Conservation (phyloP, 2,888 invertebrate genomes). For the Hipparchia semele region DNA sequence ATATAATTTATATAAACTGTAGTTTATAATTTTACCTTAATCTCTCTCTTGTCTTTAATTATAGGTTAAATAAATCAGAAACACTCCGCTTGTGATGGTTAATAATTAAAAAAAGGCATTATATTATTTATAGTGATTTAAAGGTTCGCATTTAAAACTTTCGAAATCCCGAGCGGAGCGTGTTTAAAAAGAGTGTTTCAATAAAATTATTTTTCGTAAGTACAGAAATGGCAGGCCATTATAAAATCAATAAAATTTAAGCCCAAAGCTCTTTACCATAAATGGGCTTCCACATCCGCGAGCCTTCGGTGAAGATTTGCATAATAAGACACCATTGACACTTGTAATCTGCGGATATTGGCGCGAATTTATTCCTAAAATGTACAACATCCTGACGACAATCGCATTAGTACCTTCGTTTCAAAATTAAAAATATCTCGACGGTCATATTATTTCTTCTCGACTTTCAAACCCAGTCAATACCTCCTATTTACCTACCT, state of each 20-base stretch:
- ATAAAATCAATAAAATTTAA: slow-evolving; percentile 42
- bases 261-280: slow-evolving; percentile 37
- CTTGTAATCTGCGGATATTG: slow-evolving; percentile 46
- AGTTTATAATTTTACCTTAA: neutral
- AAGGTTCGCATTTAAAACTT: neutral
- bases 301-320: slow-evolving; percentile 58
- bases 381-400: slow-evolving; percentile 13
- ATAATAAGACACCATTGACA: slow-evolving; percentile 53
- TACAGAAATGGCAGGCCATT: slow-evolving; percentile 36
- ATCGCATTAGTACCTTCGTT: neutral
- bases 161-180: slow-evolving; percentile 2
- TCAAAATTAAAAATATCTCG: neutral
- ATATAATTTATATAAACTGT: too few relatives aligned
- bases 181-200: slow-evolving; percentile 6
- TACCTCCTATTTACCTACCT: too few relatives aligned
- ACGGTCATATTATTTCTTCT: too few relatives aligned
- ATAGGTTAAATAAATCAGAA: neutral
- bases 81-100: too few relatives aligned
- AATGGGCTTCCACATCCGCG: slow-evolving; percentile 51
- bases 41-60: neutral
- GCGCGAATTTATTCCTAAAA: slow-evolving; percentile 28
- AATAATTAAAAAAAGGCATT: neutral
- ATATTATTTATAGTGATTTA: neutral
- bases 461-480: too few relatives aligned
- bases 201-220: slow-evolving; percentile 26